Conservation (phyloP, 1,140 invertebrate species). For the Bombus waltoni region DNA sequence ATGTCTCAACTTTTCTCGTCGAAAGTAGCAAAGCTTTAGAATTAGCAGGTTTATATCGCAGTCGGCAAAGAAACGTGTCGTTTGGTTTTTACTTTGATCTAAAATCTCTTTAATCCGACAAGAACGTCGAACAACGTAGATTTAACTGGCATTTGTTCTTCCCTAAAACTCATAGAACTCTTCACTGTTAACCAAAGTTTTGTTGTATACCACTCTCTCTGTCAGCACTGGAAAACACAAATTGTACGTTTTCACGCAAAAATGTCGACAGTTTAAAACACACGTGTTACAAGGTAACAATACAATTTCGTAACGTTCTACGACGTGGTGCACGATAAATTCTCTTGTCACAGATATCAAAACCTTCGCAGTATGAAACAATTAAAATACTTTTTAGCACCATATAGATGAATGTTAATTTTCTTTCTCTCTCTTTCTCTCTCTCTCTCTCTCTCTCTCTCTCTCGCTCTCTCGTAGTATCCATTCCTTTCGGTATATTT, state of each 20-base stretch:
- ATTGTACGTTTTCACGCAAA: background rate
- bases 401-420: background rate
- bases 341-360: background rate
- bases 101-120: background rate
- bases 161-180: background rate
- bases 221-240: background rate
- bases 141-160: background rate
- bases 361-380: background rate
- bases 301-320: background rate
- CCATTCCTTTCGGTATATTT: background rate
- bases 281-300: background rate
- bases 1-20: too few species aligned
- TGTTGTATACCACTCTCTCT: background rate
- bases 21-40: too few species aligned
- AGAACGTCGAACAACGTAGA: background rate
- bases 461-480: too few species aligned
- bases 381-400: background rate
- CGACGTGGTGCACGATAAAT: background rate
- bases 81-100: too few species aligned
- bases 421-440: background rate
- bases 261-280: slow-evolving; percentile 7
- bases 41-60: background rate
- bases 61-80: background rate
- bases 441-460: background rate
- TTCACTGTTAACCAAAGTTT: background rate